Evolutionary conservation across 2,797 vertebrate genomes (phyloP).

Genomic region (Semotilus atromaculatus): DNA sequence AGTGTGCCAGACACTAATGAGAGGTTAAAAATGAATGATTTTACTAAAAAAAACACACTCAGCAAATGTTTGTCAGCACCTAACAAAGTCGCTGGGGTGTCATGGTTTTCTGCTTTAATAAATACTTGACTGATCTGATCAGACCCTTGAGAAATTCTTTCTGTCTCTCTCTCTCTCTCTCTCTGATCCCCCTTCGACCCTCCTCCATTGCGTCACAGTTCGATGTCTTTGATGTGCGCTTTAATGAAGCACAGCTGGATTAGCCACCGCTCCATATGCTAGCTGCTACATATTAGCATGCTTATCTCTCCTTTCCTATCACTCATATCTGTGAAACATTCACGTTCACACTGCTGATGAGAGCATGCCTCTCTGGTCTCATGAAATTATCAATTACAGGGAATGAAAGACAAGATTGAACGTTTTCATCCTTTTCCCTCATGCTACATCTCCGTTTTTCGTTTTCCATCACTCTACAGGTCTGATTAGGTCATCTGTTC

Average conservation of each 20-base stretch:
- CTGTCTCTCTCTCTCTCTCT: not conserved
- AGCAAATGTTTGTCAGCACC: constrained; percentile 17
- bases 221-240: constrained; percentile 2
- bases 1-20: constrained; percentile 44
- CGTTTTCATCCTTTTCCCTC: constrained; percentile 8
- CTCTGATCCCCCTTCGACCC: not conserved
- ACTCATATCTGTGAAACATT: constrained; percentile 11
- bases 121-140: constrained; percentile 41
- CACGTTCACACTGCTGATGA: constrained; percentile 17
- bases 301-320: constrained; percentile 8
- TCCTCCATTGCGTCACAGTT: constrained; percentile 13
- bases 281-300: constrained; percentile 25
- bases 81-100: constrained; percentile 21
- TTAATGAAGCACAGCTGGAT: constrained; percentile 40
- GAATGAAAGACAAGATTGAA: constrained; percentile 5
- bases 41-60: constrained; percentile 37
- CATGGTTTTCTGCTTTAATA: constrained; percentile 30
- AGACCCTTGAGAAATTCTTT: constrained; percentile 23
- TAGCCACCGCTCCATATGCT: constrained; percentile 19
- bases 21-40: constrained; percentile 46
- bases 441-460: not conserved
- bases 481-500: constrained; percentile 22
- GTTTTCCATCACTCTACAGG: not conserved
- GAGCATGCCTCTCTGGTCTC: not conserved
- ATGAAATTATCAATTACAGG: not conserved